Conservation (phyloP, 2,888 invertebrate species). For the Drosophila aldrichi region DNA sequence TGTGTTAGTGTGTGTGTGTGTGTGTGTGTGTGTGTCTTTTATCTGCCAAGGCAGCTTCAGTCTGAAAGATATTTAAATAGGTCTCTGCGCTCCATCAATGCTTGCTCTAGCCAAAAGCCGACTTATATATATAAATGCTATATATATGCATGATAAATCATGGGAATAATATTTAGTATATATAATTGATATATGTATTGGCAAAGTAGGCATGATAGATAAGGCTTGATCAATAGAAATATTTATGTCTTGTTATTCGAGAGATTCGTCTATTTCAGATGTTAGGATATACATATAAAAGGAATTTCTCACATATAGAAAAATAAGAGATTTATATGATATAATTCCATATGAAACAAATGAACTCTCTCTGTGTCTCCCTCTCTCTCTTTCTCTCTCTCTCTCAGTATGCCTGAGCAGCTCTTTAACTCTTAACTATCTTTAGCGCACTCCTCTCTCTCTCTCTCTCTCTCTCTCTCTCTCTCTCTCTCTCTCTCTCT, state of each 20-base stretch:
- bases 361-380: neutral
- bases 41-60: neutral
- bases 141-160: neutral
- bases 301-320: no score
- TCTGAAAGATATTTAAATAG: neutral
- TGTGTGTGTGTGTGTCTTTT: neutral
- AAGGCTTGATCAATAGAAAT: no score
- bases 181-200: neutral
- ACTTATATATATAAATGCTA: neutral
- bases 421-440: no score
- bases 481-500: neutral
- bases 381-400: neutral
- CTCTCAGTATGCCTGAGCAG: neutral
- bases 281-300: no score
- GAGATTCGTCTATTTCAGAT: no score
- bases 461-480: neutral
- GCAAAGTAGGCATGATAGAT: neutral
- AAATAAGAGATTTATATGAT: no score
- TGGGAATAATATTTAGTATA: neutral
- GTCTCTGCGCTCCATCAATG: neutral
- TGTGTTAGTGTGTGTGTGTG: neutral
- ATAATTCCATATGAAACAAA: neutral
- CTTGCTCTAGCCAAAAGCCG: neutral
- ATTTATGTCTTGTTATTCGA: no score
- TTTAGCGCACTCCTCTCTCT: no score